A percentile compares a stretch with the other conserved stretches of the same genome.
phyloP scores from a whole-genome alignment of 2,888 invertebrate species.

The Endotricha flammealis region DNA sequence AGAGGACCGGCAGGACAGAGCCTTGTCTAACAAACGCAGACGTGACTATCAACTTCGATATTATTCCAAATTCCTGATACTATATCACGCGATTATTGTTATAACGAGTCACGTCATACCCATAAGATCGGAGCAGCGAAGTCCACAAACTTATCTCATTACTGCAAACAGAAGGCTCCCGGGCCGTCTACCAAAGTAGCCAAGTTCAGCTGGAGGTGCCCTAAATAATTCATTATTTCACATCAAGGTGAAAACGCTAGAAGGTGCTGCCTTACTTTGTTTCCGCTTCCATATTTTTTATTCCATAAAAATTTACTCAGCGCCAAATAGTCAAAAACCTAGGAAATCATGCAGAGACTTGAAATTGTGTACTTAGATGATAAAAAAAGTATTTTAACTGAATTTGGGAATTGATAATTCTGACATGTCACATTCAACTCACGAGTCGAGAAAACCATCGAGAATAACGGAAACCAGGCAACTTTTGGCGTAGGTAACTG shows the following conservation, averaged over 20 bases:
- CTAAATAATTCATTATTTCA: constrained; percentile 3
- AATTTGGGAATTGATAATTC: no score
- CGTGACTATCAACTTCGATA: neutral
- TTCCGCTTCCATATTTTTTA: no score
- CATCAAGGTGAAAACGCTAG: neutral
- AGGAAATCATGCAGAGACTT: no score
- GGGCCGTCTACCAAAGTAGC: constrained; percentile 10
- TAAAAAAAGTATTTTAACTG: no score
- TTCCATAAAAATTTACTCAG: no score
- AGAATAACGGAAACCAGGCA: no score
- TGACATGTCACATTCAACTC: no score
- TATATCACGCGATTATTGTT: constrained; percentile 3
- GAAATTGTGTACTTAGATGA: no score
- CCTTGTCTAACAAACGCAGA: neutral
- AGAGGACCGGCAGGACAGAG: constrained; percentile 2
- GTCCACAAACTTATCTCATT: constrained; percentile 55
- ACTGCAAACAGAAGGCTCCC: constrained; percentile 38
- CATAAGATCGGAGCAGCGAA: constrained; percentile 24
- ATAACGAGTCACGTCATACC: constrained; percentile 17
- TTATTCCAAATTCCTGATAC: neutral
- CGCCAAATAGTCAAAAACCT: no score
- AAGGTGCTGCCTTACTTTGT: no score
- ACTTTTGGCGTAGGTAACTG: no score
- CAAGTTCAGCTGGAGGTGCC: constrained; percentile 8
- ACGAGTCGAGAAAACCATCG: no score